Evolutionary conservation across 2,888 invertebrate species (phyloP), one percentile per base, ranked within the genome.

Genomic region (Tigriopus californicus): DNA sequence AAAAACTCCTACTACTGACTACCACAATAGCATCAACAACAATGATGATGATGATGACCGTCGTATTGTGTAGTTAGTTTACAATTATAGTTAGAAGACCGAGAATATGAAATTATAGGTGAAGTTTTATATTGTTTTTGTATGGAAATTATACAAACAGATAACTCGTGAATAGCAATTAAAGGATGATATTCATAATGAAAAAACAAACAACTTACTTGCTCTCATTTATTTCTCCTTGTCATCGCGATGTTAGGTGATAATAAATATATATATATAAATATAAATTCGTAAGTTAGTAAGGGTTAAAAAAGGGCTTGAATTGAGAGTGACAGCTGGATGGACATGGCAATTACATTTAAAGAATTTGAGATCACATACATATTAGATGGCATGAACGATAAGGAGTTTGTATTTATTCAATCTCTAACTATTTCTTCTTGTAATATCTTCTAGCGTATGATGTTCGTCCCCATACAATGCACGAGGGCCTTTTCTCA

Each of bases 391-490:
- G 44, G 41, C 4, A 41, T 2, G 11, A 33, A 41, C n/a, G 2
- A 15, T n/a, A 2, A 41, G 11, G 25, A 15, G 13, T 18, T 18
- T 44, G 4, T 44, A 6, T 18, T 44, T 44, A n/a, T 15, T 44
- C 18, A 15, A 15, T 44, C 44, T 44, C 44, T n/a, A 44, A 44
- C n/a, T 15, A 15, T 5, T 44, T 15, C 18, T 44, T 18, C n/a
- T 44, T 18, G 15, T 44, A 44, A 44, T 44, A 44, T 44, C 10
- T 18, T n/a, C 18, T 18, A 44, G 44, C n/a, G 44, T n/a, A 18
- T 4, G 44, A 15, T n/a, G 44, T 13, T 57, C 61, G 60, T 20
- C 63, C 63, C 65, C 65, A 65, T 20, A 62, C 62, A 12, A 64
- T 61, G 51, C 65, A 65, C 5, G 60, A 56, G 22, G 65, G 65